Evolutionary conservation across 2,888 invertebrate species (phyloP), one percentile per base, ranked within the genome.

Genomic region (Coenonympha glycerion): DNA sequence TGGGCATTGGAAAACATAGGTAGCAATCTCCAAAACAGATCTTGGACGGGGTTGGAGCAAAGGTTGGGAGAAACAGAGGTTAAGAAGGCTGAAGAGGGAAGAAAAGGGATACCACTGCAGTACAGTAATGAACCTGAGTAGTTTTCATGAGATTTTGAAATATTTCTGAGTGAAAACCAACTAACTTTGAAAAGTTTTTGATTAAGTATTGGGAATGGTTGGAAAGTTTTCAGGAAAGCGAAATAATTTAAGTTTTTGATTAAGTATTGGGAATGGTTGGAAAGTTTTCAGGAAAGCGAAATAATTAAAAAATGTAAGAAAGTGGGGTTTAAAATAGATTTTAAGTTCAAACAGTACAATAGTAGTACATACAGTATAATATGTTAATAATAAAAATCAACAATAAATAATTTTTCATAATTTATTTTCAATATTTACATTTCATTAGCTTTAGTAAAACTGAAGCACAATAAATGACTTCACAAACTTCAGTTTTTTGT

Each of bases 11-110:
- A 89, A 47, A 88, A 81, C 64, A 89, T 89, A 50, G 92, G 92
- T 2, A 91, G 90, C 11, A 91, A 90, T 71, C 85, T 95, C 15
- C 79, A 89, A 33, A 84, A 89, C 4, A 87, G 95, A 63, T 90
- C 91, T 2, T 98, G 97, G 97, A 91, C 90, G 68, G 98, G 98
- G 0, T 83, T 98, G 46, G 94, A 97, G 65, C 95, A 93, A 64
- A 91, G 92, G 56, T 76, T 95, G 31, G 95, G 95, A 0, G 88
- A 92, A 68, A 92, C 91, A 1, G 90, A 91, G 44, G 91, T 93
- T 0, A 89, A 90, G 52, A 76, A 89, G 52, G 91, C 93, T 4
- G 89, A 90, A 58, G 89, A 91, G 62, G 97, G 97, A 0, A 88
- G 92, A 9, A 89, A 82, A 61, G 97, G 97, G 0, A 91, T 95